Base-by-base conservation (phyloP, 2,888 invertebrate genomes). In the Ormyrus rosae region DNA sequence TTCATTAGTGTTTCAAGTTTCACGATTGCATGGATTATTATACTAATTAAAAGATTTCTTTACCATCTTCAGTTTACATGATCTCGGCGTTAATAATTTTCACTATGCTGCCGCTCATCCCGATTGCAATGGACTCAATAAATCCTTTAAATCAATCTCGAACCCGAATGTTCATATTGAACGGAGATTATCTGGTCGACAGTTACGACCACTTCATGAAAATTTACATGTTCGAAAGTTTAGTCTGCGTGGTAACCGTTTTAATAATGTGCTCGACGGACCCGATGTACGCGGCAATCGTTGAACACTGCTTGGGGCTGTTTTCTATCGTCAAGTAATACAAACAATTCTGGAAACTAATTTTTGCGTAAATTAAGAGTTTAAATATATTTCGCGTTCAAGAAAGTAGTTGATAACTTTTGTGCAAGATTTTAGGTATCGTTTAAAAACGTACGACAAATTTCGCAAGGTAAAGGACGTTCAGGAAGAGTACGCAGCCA, bases 111-210 rank as follows among this genome's bases (percentile, higher is more conserved):
- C 69, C 69, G n/a, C n/a, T 46, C 0, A n/a, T n/a, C n/a, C 56
- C 69, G 50, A 45, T 56, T 6, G 8, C 56, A 6, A 0, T 8
- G 9, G 69, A 55, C 6, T 46, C 7, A 7, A 3, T 56, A 5
- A 46, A 1, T 10, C 55, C 69, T 8, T 13, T 56, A 13, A 69
- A 69, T 46, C 46, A 56, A 46, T 11, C 69, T 7, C 55, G 69
- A 69, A 6, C 45, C 2, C 9, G 9, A 45, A 11, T 46, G n/a
- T 56, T 11, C 46, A 46, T 69, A 45, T 13, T 56, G 1, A 56
- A 69, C 46, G 69, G 69, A 6, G 69, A 69, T 7, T 69, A n/a
- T n/a, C 2, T 69, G 6, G 56, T 69, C 6, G 69, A 69, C 34
- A 8, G 7, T 8, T 6, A n/a, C 0, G 56, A 55, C n/a, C 11